Evolutionary conservation across 2,113 vertebrate genomes (phyloP), one percentile per base, ranked within the genome.

Genomic region (Neolamprologus caudopunctatus): DNA sequence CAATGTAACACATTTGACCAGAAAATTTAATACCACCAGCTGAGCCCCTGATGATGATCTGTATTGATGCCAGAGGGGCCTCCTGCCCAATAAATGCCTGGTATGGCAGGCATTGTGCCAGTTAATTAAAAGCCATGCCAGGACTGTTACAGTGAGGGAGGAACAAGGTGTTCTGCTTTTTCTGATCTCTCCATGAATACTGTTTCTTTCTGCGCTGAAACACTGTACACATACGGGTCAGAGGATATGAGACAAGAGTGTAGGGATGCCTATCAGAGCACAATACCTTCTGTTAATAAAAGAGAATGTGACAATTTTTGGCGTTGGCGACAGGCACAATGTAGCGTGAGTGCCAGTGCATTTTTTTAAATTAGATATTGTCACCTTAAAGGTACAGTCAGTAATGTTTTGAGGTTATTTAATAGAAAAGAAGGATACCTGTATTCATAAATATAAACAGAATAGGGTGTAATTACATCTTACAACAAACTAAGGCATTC

Each of bases 51-150:
- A 92, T 92, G 94, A 89, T 93, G 85, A 94, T 94, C 73, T 81
- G 87, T 66, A 73, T n/a, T 82, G 92, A 94, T 91, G 92, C 85
- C 89, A 90, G 80, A 66, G 84, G 88, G 89, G 85, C 92, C 90
- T 90, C 91, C 85, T 90, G 83, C 90, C 81, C 84, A 86, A 82
- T 85, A 82, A 90, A 89, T 80, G 91, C 88, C 89, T 90, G 91
- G 91, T 85, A 86, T 91, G 89, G 80, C 47, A 54, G 92, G 93
- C 94, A 14, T 63, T 3, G 54, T 9, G 93, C 93, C 93, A 94
- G 86, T 93, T 95, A 80, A 96, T 96, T 96, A 95, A 94, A 94
- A 85, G 84, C 86, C 24, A 63, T 86, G 94, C 92, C 94, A 93
- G 82, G 80, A 84, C 86, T 10, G 35, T 93, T 92, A 84, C 90